Base-by-base conservation (phyloP, 2,888 invertebrate genomes). In the Phasia obesa region DNA sequence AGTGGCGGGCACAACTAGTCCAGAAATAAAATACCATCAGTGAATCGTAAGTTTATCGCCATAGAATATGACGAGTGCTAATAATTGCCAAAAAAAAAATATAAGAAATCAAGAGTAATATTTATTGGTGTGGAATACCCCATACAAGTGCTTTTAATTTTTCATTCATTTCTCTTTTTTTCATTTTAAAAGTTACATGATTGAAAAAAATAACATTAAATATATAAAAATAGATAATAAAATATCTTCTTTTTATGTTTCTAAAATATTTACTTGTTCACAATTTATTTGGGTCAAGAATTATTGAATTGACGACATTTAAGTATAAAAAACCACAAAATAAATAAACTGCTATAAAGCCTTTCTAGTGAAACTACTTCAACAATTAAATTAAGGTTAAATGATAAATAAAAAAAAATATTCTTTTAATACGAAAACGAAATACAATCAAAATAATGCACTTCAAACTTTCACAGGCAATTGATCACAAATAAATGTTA, bases 301-400 rank as follows among this genome's bases (percentile, higher is more conserved):
- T 73, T 80, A 74, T 74, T 74, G 67, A 69, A 80, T 47, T 47
- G n/a, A 25, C 35, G 35, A 35, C 59, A 64, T 62, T 19, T 65
- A 64, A 31, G 23, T 60, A 57, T 42, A 44, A 49, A 19, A 25
- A 53, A 31, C 5, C 11, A 31, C 6, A 35, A 47, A 55, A 49
- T 19, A 67, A 31, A 55, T 53, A 67, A 60, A 75, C 35, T 51
- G n/a, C 25, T 55, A n/a, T 57, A 51, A 59, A 59, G 59, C 42
- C 27, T 60, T 38, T 67, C 38, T 47, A 53, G 15, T 23, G 21
- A 53, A 79, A 67, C 73, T 67, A 74, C 79, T 80, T 74, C 19
- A 80, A 69, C 60, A 74, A 74, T 80, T 74, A 74, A 62, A 74
- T 80, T 74, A 80, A 74, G 73, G 79, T 74, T 69, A 67, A 62